A percentile compares a stretch with the other conserved stretches of the same genome.
Conservation (phyloP, 2,113 vertebrate genomes). For the Bubo blakistoni region DNA sequence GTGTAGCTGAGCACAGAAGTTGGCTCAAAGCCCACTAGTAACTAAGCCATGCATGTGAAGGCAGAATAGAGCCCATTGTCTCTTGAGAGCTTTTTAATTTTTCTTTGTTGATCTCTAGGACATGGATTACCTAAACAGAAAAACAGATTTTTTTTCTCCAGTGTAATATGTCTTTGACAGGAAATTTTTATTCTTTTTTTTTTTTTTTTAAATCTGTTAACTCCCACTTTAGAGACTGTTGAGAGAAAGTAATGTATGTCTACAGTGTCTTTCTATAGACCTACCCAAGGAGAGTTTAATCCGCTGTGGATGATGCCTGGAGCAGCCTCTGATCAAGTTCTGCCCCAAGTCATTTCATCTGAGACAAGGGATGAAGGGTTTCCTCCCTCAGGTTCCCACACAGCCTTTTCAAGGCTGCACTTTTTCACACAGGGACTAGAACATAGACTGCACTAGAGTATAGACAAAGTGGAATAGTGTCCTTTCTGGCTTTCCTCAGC, state of each 20-base stretch:
- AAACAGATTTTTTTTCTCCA: not conserved
- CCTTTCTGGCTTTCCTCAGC: not conserved
- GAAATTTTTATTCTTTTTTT: not conserved
- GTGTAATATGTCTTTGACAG: not conserved
- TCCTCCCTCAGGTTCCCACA: not conserved
- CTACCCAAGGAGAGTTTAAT: not conserved
- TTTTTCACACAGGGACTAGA: not conserved
- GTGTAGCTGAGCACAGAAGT: not conserved
- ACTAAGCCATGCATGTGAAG: not conserved
- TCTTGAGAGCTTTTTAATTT: slow-evolving; percentile 20
- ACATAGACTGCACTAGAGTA: not conserved
- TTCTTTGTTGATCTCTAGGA: slow-evolving; percentile 17
- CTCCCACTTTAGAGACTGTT: not conserved
- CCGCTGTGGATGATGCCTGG: not conserved
- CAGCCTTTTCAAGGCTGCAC: not conserved
- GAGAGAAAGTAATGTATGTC: not conserved
- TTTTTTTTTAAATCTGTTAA: not conserved
- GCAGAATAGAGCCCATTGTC: slow-evolving; percentile 34
- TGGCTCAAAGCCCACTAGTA: slow-evolving; percentile 20
- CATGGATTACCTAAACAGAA: not conserved
- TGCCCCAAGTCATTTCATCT: not conserved
- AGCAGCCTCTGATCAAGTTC: not conserved
- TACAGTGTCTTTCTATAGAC: not conserved
- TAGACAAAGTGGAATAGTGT: not conserved
- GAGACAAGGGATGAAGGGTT: not conserved